phyloP scores from a whole-genome alignment of 1,140 invertebrate genomes.

The Ceratina calcarata region DNA sequence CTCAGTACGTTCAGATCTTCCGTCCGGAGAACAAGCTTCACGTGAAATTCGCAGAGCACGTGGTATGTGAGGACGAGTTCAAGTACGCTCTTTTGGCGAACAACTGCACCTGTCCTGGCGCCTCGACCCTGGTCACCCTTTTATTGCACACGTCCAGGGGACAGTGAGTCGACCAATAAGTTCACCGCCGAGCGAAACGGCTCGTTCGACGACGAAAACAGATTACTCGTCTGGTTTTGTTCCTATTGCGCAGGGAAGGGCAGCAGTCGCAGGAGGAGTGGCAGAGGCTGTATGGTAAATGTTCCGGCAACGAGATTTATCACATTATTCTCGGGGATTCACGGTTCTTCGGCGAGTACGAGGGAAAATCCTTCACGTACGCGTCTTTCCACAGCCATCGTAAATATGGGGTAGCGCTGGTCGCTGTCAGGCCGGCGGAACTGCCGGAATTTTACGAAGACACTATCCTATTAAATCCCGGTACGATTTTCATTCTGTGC shows the following conservation, averaged over 20 bases:
- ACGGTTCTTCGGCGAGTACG: conserved; percentile 98
- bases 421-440: conserved; percentile 95
- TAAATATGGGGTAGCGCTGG: conserved; percentile 98
- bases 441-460: conserved; percentile 96
- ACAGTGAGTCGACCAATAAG: conserved; percentile 86
- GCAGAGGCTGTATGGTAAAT: conserved; percentile 97
- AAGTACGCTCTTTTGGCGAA: conserved; percentile 98
- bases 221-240: not conserved
- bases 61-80: conserved; percentile 98
- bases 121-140: conserved; percentile 96
- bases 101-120: conserved; percentile 98
- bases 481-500: conserved; percentile 43
- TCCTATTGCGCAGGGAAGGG: conserved; percentile 89
- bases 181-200: not conserved
- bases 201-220: not conserved
- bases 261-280: conserved; percentile 98
- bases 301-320: conserved; percentile 99
- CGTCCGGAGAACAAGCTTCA: conserved; percentile 98
- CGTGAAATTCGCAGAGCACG: conserved; percentile 98
- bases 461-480: conserved; percentile 96
- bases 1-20: conserved; percentile 99
- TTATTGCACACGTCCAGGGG: conserved; percentile 97
- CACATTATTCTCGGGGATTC: conserved; percentile 97
- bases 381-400: conserved; percentile 99
- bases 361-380: conserved; percentile 99